Base-by-base conservation (phyloP, 2,113 vertebrate genomes). In the Lepus europaeus region DNA sequence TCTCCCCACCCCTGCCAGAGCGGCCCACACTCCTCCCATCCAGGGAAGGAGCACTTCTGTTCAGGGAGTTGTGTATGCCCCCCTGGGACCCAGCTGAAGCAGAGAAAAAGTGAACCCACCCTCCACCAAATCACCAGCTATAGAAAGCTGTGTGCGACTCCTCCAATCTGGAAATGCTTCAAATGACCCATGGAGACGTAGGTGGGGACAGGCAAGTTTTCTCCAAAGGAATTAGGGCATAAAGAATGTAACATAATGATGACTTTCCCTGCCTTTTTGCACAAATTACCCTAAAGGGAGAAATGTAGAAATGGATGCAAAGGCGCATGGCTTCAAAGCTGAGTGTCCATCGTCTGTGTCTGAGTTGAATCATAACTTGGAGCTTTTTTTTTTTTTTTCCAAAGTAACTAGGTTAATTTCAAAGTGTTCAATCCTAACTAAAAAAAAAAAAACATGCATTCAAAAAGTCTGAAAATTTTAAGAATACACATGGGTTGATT, bases 231-330 rank as follows among this genome's bases (percentile, higher is more conserved):
- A 95, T 93, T 90, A 93, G 74, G 86, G 92, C 86, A 83, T 90
- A 90, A 93, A 94, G 81, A 93, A 77, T 80, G 85, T 72, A 89
- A 96, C 22, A 73, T 83, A 90, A 87, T 89, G 78, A 79, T 70
- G 93, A 90, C 92, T 93, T 86, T 90, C 29, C 69, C 61, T 94
- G 90, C 87, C 76, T 95, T 95, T 95, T 91, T 96, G 92, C 88
- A 93, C 92, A 95, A 95, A 96, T 96, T 90, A 93, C 70, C 22
- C 93, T 92, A 90, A 74, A 96, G 92, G 88, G 91, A 96, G 92
- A 94, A 61, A 93, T 83, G 78, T 6, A 82, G 74, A 88, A 82
- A 22, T 25, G 45, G 63, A 56, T 45, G 25, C 19, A 45, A 83
- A 63, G 64, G 45, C 72, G 0, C 33, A 16, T 12, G 76, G 59